phyloP scores from a whole-genome alignment of 2,113 vertebrate species.

The Calcarius ornatus region DNA sequence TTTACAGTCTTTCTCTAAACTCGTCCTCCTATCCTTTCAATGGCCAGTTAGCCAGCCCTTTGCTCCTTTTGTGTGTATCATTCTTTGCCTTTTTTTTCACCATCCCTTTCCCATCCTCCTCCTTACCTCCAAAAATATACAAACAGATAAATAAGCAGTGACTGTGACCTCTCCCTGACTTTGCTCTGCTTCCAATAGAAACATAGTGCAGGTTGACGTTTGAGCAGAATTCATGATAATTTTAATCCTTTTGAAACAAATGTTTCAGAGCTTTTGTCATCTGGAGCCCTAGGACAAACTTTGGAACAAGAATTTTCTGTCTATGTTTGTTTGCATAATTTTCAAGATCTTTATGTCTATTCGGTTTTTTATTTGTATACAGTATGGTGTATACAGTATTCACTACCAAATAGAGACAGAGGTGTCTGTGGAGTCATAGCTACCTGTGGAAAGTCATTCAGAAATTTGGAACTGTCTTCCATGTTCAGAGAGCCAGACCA shows the following conservation, averaged over 20 bases:
- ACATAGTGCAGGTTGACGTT: neutral
- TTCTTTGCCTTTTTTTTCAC: neutral
- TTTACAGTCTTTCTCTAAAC: neutral
- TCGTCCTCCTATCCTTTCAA: neutral
- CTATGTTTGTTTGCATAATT: neutral
- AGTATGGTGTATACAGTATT: no score
- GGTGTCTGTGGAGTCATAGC: neutral
- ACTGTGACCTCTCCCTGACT: slow-evolving; percentile 40
- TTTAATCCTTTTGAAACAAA: slow-evolving; percentile 4
- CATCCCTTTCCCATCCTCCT: neutral
- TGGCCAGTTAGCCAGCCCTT: neutral
- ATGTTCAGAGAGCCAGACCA: neutral
- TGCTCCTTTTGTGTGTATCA: neutral
- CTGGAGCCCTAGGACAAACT: slow-evolving; percentile 12
- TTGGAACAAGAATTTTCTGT: neutral
- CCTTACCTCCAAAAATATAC: neutral
- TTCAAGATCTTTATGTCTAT: neutral
- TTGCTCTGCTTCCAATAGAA: neutral
- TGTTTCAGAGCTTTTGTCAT: neutral
- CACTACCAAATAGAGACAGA: neutral
- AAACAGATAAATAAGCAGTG: slow-evolving; percentile 24
- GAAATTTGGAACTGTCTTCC: neutral
- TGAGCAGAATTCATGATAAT: neutral
- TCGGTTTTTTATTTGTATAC: neutral
- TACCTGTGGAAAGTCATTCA: neutral